These are phyloP conservation scores for Brachypodius melanocephalos DNA, from an alignment of 2,113 vertebrate genomes.

Conservation along the genomic window DNA sequence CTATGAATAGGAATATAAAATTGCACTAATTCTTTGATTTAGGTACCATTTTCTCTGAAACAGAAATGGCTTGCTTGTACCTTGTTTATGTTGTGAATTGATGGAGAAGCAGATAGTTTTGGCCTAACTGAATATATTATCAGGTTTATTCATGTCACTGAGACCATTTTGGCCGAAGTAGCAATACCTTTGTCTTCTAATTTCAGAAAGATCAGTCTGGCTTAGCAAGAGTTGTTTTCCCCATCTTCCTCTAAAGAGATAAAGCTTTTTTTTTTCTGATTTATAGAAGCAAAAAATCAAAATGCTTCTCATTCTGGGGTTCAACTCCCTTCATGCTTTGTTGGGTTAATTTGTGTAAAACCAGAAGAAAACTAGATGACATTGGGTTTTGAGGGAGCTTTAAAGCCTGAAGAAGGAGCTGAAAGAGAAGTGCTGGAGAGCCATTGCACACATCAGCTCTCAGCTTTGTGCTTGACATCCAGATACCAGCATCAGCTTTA, in stretches of 20 bases:
- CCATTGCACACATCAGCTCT: neutral
- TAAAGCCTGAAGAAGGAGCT: neutral
- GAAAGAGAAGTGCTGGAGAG: neutral
- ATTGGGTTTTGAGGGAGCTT: neutral
- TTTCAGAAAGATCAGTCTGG: neutral
- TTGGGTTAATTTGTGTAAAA: neutral
- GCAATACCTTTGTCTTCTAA: neutral
- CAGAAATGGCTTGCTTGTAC: neutral
- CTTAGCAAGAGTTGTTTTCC: neutral
- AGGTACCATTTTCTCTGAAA: neutral
- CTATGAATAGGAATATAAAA: neutral
- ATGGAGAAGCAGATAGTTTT: neutral
- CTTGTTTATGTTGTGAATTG: neutral
- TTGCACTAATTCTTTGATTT: conserved; percentile 5
- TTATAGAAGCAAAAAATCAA: neutral
- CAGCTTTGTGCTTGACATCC: neutral
- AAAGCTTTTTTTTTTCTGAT: neutral
- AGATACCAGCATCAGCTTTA: neutral
- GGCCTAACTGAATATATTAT: neutral
- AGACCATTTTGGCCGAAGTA: neutral
- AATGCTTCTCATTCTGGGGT: neutral
- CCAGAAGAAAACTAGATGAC: neutral
- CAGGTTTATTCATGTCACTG: neutral
- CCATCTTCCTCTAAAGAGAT: neutral
- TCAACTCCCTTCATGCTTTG: neutral